These are phyloP conservation scores for Phocides pigmalion DNA, from an alignment of 1,140 invertebrate species.

Conservation along the genomic window DNA sequence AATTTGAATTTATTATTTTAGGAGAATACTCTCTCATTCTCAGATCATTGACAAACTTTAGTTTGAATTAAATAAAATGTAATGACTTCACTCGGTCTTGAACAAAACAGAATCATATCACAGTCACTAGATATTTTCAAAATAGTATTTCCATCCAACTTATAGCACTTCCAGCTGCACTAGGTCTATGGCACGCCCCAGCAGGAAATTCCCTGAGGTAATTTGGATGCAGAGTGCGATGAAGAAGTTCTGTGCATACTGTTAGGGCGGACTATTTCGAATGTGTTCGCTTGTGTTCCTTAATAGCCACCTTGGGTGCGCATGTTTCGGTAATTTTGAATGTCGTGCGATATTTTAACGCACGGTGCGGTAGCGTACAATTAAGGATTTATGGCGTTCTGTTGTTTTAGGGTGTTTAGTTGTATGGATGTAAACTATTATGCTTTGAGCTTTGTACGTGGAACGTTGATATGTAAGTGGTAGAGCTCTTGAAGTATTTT, in stretches of 20 bases:
- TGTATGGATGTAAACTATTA: background rate
- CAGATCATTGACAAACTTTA: no score
- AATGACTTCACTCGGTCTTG: no score
- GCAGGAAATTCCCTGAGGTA: constrained; percentile 61
- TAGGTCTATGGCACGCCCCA: constrained; percentile 14
- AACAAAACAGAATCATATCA: no score
- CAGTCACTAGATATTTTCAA: no score
- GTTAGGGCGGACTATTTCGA: constrained; percentile 54
- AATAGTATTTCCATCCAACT: background rate
- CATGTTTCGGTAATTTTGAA: constrained; percentile 47
- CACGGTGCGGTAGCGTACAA: constrained; percentile 18
- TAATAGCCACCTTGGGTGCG: constrained; percentile 63
- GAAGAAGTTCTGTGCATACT: constrained; percentile 68
- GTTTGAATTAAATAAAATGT: no score
- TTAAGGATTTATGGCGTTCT: constrained; percentile 34
- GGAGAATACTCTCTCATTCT: no score
- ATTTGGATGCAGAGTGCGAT: constrained; percentile 60
- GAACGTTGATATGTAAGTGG: no score
- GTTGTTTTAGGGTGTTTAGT: background rate
- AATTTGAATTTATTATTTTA: no score
- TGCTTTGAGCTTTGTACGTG: background rate
- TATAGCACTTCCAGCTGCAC: constrained; percentile 8
- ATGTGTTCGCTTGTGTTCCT: constrained; percentile 52
- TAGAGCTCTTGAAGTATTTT: no score
- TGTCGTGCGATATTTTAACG: constrained; percentile 42